phyloP scores from a whole-genome alignment of 2,888 invertebrate species.

The Hololepta plana region DNA sequence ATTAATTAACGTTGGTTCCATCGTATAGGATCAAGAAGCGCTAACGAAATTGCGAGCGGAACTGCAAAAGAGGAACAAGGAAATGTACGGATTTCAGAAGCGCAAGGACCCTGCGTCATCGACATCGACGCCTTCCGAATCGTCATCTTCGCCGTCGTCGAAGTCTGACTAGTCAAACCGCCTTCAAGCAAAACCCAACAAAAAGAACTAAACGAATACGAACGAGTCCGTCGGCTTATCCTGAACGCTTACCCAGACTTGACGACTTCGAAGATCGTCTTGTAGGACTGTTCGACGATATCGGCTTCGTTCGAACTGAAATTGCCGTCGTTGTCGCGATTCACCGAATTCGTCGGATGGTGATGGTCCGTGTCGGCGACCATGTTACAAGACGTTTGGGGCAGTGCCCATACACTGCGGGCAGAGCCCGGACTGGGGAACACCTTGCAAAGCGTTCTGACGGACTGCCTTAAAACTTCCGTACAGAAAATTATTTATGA shows the following conservation, averaged over 20 bases:
- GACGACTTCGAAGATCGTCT: conserved; percentile 64
- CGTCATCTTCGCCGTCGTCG: background rate
- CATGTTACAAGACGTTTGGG: conserved; percentile 64
- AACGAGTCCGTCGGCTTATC: too few species aligned
- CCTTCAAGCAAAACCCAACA: too few species aligned
- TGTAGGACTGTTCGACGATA: conserved; percentile 33
- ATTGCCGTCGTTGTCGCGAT: conserved; percentile 30
- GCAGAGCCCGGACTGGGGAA: conserved; percentile 78
- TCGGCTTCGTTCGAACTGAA: conserved; percentile 26
- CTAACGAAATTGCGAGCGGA: too few species aligned
- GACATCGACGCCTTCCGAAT: too few species aligned
- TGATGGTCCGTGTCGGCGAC: conserved; percentile 47
- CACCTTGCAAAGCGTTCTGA: conserved; percentile 34
- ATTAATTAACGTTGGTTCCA: too few species aligned
- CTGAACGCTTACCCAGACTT: conserved; percentile 49
- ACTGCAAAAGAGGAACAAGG: too few species aligned
- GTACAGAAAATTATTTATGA: conserved; percentile 10
- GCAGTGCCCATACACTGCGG: conserved; percentile 77
- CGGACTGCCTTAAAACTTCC: conserved; percentile 10
- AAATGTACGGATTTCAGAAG: too few species aligned
- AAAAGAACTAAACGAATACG: too few species aligned
- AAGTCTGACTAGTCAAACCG: too few species aligned
- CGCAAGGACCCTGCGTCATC: too few species aligned
- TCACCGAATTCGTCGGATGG: conserved; percentile 27
- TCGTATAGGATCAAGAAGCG: too few species aligned